phyloP scores from a whole-genome alignment of 2,113 vertebrate species.

The Zonotrichia leucophrys region DNA sequence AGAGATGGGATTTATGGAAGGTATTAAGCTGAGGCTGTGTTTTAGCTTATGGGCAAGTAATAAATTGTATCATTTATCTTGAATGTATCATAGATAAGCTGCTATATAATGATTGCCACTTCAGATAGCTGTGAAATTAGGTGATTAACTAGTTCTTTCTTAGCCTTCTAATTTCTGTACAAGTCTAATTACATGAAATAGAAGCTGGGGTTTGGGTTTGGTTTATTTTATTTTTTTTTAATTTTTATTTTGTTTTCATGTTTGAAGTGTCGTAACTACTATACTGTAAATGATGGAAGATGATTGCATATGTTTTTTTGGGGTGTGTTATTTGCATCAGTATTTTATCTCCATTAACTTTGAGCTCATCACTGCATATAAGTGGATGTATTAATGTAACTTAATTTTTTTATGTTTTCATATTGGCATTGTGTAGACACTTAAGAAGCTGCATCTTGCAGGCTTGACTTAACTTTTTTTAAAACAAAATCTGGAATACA shows the following conservation, averaged over 20 bases:
- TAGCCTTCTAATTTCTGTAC: slow-evolving; percentile 96
- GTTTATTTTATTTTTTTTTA: slow-evolving; percentile 63
- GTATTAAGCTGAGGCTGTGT: slow-evolving; percentile 92
- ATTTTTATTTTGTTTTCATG: slow-evolving; percentile 84
- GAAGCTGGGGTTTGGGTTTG: slow-evolving; percentile 86
- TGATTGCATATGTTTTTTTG: slow-evolving; percentile 90
- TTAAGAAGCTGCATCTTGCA: slow-evolving; percentile 94
- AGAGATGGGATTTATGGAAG: slow-evolving; percentile 86
- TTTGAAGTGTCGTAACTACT: slow-evolving; percentile 99
- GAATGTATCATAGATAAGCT: slow-evolving; percentile 99
- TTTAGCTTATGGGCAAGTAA: slow-evolving; percentile 97
- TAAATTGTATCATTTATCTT: slow-evolving; percentile 99
- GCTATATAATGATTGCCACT: slow-evolving; percentile 99
- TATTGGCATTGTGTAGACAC: slow-evolving; percentile 90
- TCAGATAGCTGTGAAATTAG: slow-evolving; percentile 99
- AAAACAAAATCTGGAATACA: slow-evolving; percentile 80
- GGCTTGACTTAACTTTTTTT: slow-evolving; percentile 93
- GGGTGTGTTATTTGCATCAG: slow-evolving; percentile 93
- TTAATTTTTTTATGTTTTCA: slow-evolving; percentile 97
- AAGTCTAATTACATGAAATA: slow-evolving; percentile 96
- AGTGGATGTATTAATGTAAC: slow-evolving; percentile 94
- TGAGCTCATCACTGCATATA: slow-evolving; percentile 97
- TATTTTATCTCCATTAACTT: slow-evolving; percentile 98
- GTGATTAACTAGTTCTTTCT: slow-evolving; percentile 94
- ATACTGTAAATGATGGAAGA: slow-evolving; percentile 98